Evolutionary conservation across 2,797 vertebrate genomes (phyloP).

Genomic region (Peromyscus nudipes): DNA sequence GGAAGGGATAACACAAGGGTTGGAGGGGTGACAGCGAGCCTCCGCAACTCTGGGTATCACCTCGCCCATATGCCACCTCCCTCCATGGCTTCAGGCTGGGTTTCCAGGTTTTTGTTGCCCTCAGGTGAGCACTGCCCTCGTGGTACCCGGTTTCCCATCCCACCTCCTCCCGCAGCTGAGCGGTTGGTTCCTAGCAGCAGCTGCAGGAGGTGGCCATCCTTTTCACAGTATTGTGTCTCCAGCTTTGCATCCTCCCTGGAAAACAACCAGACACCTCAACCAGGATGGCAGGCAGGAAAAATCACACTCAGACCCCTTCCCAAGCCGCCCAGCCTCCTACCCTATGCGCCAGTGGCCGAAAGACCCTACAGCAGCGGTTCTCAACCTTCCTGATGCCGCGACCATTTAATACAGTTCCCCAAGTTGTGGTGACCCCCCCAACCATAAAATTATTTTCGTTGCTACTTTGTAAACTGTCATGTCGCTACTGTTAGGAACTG

Average conservation of each 20-base stretch:
- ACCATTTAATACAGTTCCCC: background rate
- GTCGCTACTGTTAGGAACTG: background rate
- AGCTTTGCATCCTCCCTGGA: background rate
- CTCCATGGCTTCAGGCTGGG: background rate
- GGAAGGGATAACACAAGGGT: background rate
- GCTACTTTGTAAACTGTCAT: background rate
- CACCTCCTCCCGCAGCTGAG: background rate
- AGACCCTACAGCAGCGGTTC: background rate
- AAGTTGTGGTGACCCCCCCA: background rate
- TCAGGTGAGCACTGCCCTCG: background rate
- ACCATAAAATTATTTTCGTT: too few species aligned
- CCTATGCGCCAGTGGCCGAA: background rate
- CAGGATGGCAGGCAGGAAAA: background rate
- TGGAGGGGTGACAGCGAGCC: background rate
- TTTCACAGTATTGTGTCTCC: background rate
- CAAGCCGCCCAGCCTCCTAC: background rate
- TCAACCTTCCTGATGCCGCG: background rate
- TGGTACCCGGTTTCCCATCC: background rate
- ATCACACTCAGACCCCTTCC: rapidly evolving
- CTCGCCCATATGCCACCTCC: background rate
- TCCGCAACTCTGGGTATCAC: background rate
- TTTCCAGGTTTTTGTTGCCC: background rate
- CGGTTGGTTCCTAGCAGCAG: background rate
- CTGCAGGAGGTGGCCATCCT: background rate
- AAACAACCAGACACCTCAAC: background rate